Percentiles rank a stretch among this genome's conserved stretches.
Conservation (phyloP, 2,797 vertebrate genomes). For the Sebastes steindachneri region DNA sequence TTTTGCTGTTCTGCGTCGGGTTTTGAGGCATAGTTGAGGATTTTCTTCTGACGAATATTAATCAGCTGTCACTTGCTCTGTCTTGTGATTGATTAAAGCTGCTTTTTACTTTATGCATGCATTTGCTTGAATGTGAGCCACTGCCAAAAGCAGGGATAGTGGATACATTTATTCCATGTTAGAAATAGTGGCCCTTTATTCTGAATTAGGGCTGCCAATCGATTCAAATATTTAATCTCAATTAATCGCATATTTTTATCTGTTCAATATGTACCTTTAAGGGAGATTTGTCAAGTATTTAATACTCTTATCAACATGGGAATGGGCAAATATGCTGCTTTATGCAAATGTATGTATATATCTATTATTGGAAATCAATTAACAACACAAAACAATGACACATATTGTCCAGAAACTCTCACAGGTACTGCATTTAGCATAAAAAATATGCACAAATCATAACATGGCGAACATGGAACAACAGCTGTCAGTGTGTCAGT, state of each 20-base stretch:
- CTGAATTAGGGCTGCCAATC: neutral
- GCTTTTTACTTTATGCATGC: conserved; percentile 9
- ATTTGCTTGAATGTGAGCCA: conserved; percentile 8
- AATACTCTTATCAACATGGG: too few species aligned
- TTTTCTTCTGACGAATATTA: conserved; percentile 37
- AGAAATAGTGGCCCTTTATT: conserved; percentile 5
- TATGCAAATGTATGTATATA: too few species aligned
- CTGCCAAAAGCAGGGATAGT: neutral
- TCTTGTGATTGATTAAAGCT: conserved; percentile 49
- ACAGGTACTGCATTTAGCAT: too few species aligned
- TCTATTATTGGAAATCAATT: too few species aligned
- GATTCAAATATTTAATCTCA: neutral
- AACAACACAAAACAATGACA: too few species aligned
- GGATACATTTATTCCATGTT: conserved; percentile 4
- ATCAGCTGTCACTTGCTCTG: conserved; percentile 44
- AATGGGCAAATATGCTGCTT: too few species aligned
- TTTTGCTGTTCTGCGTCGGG: neutral
- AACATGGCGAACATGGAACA: accelerated
- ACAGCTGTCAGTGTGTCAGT: too few species aligned
- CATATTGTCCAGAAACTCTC: too few species aligned
- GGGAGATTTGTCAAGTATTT: too few species aligned
- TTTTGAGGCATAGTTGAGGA: neutral
- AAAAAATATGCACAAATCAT: too few species aligned
- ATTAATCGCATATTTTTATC: too few species aligned
- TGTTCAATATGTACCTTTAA: too few species aligned